phyloP scores from a whole-genome alignment of 2,113 vertebrate genomes.

The Nothoprocta pentlandii region DNA sequence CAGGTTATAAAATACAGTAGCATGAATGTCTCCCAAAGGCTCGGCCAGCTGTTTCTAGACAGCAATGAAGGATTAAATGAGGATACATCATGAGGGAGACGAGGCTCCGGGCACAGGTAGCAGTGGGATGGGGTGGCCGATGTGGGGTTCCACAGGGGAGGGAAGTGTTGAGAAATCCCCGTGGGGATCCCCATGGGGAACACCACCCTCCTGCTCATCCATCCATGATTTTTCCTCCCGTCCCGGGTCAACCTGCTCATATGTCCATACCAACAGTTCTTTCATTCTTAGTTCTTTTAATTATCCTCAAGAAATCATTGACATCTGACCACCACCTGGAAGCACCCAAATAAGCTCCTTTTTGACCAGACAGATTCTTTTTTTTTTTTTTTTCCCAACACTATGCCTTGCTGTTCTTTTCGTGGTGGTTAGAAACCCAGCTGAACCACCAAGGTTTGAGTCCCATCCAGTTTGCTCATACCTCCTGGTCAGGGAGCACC shows the following conservation, averaged over 20 bases:
- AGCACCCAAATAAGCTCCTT: neutral
- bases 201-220: neutral
- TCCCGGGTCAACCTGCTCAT: rapidly evolving
- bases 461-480: neutral
- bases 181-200: neutral
- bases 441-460: neutral
- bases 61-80: neutral
- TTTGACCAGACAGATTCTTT: neutral
- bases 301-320: neutral
- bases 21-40: neutral
- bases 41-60: neutral
- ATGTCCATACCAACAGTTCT: neutral
- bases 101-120: neutral
- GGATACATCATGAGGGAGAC: neutral
- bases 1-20: neutral
- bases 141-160: neutral
- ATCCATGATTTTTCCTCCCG: neutral
- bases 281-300: neutral
- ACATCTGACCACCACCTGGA: neutral
- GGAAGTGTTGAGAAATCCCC: neutral
- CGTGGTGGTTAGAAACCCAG: neutral
- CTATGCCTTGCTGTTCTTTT: neutral
- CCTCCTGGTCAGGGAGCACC: neutral
- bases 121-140: neutral
- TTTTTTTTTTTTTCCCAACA: neutral